These are phyloP conservation scores for Sminthurides aquaticus DNA, from an alignment of 2,888 invertebrate species.

Conservation along the genomic window DNA sequence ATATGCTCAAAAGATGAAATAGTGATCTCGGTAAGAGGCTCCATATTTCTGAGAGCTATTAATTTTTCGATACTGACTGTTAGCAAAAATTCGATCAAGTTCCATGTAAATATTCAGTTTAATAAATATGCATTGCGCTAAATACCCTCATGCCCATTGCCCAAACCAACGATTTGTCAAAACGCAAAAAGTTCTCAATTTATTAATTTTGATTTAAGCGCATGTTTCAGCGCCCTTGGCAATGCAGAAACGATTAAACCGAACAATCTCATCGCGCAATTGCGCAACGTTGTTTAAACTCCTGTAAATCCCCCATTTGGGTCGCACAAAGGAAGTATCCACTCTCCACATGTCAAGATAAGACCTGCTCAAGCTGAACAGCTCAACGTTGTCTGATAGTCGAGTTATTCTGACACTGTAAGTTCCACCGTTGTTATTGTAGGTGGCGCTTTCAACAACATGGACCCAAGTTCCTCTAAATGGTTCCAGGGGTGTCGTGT, in stretches of 20 bases:
- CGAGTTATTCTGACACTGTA: conserved; percentile 18
- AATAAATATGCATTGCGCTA: no score
- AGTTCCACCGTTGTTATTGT: conserved; percentile 7
- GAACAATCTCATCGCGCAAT: conserved; percentile 33
- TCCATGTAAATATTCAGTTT: no score
- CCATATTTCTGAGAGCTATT: no score
- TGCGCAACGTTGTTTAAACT: conserved; percentile 26
- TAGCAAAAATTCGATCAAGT: no score
- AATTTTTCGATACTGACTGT: no score
- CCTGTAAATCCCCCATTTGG: conserved; percentile 41
- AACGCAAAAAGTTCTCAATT: no score
- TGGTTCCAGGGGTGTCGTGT: conserved; percentile 14
- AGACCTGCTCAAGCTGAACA: conserved; percentile 24
- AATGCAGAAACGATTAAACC: conserved; percentile 35
- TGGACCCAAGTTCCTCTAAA: conserved; percentile 38
- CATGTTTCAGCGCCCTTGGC: conserved; percentile 24
- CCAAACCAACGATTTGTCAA: no score
- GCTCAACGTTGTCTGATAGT: conserved; percentile 17
- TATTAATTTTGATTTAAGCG: no score
- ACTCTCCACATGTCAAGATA: conserved; percentile 30
- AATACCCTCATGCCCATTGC: no score
- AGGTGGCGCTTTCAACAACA: conserved; percentile 27
- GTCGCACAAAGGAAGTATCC: conserved; percentile 21
- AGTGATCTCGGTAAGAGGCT: no score
- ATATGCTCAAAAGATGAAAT: no score